These are phyloP conservation scores for Oncorhynchus gorbuscha DNA, from an alignment of 2,113 vertebrate genomes.

Conservation along the genomic window DNA sequence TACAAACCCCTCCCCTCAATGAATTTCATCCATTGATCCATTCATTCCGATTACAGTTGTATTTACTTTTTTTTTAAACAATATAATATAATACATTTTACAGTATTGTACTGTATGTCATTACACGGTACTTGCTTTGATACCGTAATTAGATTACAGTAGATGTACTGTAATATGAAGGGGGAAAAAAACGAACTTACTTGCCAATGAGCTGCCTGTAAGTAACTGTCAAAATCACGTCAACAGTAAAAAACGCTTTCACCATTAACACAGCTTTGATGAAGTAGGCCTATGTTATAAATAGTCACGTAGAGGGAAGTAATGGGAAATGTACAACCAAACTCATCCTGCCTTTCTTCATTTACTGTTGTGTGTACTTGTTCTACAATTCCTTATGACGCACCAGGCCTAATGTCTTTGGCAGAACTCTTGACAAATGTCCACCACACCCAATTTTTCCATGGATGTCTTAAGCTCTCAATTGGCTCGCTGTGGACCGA, in stretches of 20 bases:
- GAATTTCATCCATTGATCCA: too few species aligned
- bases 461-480: neutral
- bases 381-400: neutral
- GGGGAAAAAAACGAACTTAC: too few species aligned
- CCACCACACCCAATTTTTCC: neutral
- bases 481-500: neutral
- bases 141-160: too few species aligned
- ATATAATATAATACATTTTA: too few species aligned
- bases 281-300: neutral
- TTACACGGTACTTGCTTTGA: too few species aligned
- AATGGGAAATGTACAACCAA: neutral
- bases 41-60: too few species aligned
- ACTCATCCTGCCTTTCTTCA: neutral
- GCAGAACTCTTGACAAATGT: neutral
- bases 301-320: neutral
- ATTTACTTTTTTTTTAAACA: too few species aligned
- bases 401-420: conserved; percentile 5
- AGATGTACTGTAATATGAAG: too few species aligned
- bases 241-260: neutral
- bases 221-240: too few species aligned
- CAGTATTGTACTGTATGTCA: too few species aligned
- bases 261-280: neutral
- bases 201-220: too few species aligned
- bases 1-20: too few species aligned
- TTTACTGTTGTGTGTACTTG: neutral